Evolutionary conservation across 64 coral and sea anemone species (phyloP), one percentile per base, ranked within the genome.

Genomic region (Actinia equina): DNA sequence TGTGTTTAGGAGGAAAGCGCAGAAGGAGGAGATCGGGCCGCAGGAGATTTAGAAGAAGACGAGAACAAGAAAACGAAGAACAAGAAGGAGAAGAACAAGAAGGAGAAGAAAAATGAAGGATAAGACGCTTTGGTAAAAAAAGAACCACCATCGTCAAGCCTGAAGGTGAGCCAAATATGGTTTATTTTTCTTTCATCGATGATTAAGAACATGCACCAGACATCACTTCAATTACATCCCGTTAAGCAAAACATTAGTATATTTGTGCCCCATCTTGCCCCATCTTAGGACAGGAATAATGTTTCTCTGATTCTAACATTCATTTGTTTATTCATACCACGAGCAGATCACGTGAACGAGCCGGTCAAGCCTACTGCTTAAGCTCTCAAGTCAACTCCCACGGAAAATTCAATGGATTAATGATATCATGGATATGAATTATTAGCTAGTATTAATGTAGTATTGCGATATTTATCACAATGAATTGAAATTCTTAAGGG

Each of bases 401-500:
- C 69, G 9, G 15, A 41, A 41, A 8, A n/a, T 23, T 9, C 12
- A 74, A 74, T n/a, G 69, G 69, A 74, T 74, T 74, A 27, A 74
- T n/a, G 25, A 15, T 10, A 41, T 74, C n/a, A 74, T 5, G 69
- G 13, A 74, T 74, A 74, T 74, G 69, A 74, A 23, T 30, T 74
- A 74, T 74, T 74, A 74, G 69, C 69, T 74, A 74, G 69, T 13
- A 30, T 30, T 30, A 74, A 11, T 27, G 69, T 74, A 74, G 69
- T 74, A 15, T 74, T 41, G 69, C 8, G 19, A 8, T 25, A 22
- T 20, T 14, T 74, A 74, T 74, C 22, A 22, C 1, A 74, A 74
- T 74, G 69, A 74, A 27, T 74, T 9, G 69, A 74, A 74, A 74
- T 74, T 30, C 13, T 74, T 41, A 74, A 74, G 69, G 69, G 69